phyloP scores from a whole-genome alignment of 1,140 invertebrate species.

The Ceratosolen fusciceps region DNA sequence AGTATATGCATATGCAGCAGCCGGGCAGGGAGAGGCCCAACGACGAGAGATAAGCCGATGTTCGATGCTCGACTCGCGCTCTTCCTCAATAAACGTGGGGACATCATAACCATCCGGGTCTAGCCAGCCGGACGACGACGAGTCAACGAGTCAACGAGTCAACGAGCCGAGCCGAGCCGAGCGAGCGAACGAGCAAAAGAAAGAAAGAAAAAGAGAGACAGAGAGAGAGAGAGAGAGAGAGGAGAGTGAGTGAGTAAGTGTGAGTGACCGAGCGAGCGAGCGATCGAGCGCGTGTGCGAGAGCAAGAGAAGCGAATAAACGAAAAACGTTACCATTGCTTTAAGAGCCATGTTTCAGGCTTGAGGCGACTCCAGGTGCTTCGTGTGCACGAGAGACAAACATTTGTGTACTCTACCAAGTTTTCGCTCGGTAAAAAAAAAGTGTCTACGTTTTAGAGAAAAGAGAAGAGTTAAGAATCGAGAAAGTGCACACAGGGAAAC shows the following conservation, averaged over 20 bases:
- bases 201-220: neutral
- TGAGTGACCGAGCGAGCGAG: neutral
- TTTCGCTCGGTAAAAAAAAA: no score
- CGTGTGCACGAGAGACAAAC: neutral
- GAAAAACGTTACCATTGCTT: conserved; percentile 12
- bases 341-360: conserved; percentile 2
- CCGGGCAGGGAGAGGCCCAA: neutral
- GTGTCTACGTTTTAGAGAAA: no score
- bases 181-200: neutral
- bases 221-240: neutral
- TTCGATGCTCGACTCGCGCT: neutral
- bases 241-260: no score
- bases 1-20: no score
- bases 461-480: neutral
- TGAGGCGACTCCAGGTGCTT: neutral
- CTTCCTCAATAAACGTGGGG: neutral
- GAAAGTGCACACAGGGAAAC: neutral
- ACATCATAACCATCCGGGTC: neutral
- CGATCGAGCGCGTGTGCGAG: neutral
- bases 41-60: neutral
- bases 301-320: neutral
- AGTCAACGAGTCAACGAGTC: neutral
- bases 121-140: neutral
- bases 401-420: neutral
- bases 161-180: no score